These are phyloP conservation scores for Cataglyphis cursor DNA, from an alignment of 2,888 invertebrate species.

Conservation along the genomic window DNA sequence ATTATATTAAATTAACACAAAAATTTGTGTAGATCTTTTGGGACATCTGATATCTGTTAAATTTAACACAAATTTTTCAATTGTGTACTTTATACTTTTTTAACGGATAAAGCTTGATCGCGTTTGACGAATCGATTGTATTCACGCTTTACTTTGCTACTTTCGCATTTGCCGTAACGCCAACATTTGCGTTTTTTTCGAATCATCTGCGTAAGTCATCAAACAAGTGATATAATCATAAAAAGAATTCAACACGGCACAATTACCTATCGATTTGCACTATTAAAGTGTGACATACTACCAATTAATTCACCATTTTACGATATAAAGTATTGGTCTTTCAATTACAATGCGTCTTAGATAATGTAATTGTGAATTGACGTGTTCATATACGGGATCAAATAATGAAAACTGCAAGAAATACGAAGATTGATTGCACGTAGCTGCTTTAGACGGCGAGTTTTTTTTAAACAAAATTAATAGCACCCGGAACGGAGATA, in stretches of 20 bases:
- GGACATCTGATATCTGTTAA: no score
- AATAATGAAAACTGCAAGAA: slow-evolving; percentile 16
- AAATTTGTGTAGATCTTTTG: no score
- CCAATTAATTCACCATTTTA: not conserved
- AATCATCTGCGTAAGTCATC: not conserved
- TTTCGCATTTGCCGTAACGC: not conserved
- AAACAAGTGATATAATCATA: not conserved
- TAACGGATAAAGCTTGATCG: slow-evolving; percentile 22
- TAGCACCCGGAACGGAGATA: not conserved
- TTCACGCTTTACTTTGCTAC: slow-evolving; percentile 20
- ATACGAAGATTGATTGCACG: slow-evolving; percentile 20
- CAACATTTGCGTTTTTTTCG: slow-evolving; percentile 2
- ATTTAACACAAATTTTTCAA: no score
- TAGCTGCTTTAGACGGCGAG: not conserved
- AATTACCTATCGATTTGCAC: not conserved
- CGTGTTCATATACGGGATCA: not conserved
- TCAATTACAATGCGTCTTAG: not conserved
- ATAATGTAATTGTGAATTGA: slow-evolving; percentile 1
- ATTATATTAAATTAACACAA: no score
- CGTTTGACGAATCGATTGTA: slow-evolving; percentile 32
- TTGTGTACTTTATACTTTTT: not conserved
- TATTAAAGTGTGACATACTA: not conserved
- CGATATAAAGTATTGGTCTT: not conserved
- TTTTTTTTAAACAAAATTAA: slow-evolving; percentile 9
- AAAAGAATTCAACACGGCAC: not conserved